Evolutionary conservation across 1,140 invertebrate genomes (phyloP), one percentile per base, ranked within the genome.

Genomic region (Chrysoperla carnea): DNA sequence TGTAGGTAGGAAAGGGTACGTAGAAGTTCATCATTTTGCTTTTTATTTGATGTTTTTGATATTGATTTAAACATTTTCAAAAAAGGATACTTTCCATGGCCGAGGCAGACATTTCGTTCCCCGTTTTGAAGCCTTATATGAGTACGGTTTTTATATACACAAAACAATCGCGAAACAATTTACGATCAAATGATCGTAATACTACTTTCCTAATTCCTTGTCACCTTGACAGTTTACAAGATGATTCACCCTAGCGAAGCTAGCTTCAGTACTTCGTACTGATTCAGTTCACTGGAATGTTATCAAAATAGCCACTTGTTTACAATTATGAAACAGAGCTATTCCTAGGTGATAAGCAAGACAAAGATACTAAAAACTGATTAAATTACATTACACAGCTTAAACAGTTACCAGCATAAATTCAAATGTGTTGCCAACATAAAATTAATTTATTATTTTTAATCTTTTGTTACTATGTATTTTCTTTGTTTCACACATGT

Each of bases 71-170:
- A 23, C 17, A 23, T 23, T 23, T 23, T 23, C 17, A 23, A 23
- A 23, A n/a, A 81, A 82, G 77, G 78, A 82, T 82, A 86, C 82
- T 85, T 70, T 86, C 83, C 83, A 86, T 85, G 53, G 77, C 76
- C 51, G 80, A 75, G 43, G 80, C 74, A 56, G 81, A 84, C 81
- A 84, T 84, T 71, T 84, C 79, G 69, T 80, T 81, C 59, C 81
- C 79, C 79, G 56, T 59, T 41, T 31, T 43, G 31, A 33, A 9
- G 8, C n/a, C 31, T 33, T 33, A 33, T 33, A 33, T 4, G 31
- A 11, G n/a, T 11, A 33, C 8, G 2, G 11, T 33, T 33, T 33
- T 33, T 33, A 4, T 33, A 33, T 33, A 4, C 2, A 33, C 31
- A 33, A 12, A 12, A 11, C n/a, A 11, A 4, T 12, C 8, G n/a